These are phyloP conservation scores for Gobius niger DNA, from an alignment of 2,113 vertebrate genomes.

Conservation along the genomic window DNA sequence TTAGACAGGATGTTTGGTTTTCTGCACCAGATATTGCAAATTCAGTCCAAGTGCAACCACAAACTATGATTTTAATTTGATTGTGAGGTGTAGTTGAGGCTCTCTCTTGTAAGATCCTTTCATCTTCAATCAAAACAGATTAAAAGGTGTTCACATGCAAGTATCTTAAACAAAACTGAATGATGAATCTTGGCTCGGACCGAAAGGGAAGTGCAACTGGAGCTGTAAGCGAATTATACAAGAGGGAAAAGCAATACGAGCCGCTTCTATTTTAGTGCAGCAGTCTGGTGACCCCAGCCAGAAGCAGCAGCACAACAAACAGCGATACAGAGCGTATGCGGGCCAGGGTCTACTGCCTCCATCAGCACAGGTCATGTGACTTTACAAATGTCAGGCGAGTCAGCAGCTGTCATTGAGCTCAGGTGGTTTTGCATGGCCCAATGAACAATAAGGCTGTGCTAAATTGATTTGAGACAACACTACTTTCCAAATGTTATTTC, in stretches of 20 bases:
- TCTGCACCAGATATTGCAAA: too few relatives aligned
- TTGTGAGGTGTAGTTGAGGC: too few relatives aligned
- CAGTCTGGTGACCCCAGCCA: neutral
- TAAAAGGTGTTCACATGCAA: too few relatives aligned
- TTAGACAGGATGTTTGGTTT: too few relatives aligned
- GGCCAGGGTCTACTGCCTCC: neutral
- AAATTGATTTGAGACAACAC: too few relatives aligned
- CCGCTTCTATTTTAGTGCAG: constrained; percentile 24
- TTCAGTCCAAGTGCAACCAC: too few relatives aligned
- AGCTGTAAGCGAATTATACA: constrained; percentile 32
- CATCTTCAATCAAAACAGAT: too few relatives aligned
- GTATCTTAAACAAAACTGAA: neutral
- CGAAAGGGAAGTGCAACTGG: constrained; percentile 49
- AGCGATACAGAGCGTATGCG: neutral
- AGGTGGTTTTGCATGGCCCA: neutral
- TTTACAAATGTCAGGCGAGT: too few relatives aligned
- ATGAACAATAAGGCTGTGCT: too few relatives aligned
- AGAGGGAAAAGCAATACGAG: constrained; percentile 3
- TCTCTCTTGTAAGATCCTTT: too few relatives aligned
- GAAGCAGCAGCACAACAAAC: neutral
- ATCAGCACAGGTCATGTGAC: neutral
- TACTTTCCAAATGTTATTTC: too few relatives aligned
- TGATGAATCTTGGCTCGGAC: neutral
- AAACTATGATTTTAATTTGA: too few relatives aligned
- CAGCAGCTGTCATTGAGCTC: neutral